A percentile compares a stretch with the other conserved stretches of the same genome.
These are phyloP conservation scores for Tuberolachnus salignus DNA, from an alignment of 2,888 invertebrate species.

Conservation along the genomic window DNA sequence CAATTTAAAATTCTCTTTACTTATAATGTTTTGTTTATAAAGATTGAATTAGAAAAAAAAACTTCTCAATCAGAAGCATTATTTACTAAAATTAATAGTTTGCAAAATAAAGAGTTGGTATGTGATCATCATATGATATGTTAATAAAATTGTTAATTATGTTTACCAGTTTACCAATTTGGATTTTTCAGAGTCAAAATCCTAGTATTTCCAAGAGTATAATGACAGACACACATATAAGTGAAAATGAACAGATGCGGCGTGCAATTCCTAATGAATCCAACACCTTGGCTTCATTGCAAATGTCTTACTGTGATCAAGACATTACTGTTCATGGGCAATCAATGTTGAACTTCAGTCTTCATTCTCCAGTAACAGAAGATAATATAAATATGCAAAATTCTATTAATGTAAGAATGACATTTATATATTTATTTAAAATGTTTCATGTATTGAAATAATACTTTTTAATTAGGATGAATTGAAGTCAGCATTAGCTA, in stretches of 20 bases:
- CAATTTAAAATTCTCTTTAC: neutral
- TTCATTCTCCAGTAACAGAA: constrained; percentile 22
- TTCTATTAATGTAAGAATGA: constrained; percentile 30
- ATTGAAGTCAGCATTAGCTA: constrained; percentile 31
- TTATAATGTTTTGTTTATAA: neutral
- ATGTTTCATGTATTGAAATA: neutral
- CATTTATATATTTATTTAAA: neutral
- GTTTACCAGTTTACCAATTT: too few species aligned
- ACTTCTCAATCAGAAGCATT: constrained; percentile 32
- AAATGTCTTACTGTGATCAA: constrained; percentile 42
- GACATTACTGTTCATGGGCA: constrained; percentile 35
- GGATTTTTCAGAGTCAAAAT: constrained; percentile 26
- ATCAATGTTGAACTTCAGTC: constrained; percentile 41
- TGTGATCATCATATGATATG: neutral
- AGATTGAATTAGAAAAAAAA: constrained; percentile 40
- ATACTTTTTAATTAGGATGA: constrained; percentile 34
- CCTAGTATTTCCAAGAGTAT: constrained; percentile 37
- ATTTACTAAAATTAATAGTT: constrained; percentile 5
- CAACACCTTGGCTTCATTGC: constrained; percentile 36
- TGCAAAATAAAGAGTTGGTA: constrained; percentile 40
- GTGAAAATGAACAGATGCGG: constrained; percentile 51
- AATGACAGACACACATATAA: constrained; percentile 34
- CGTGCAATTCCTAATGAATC: constrained; percentile 41
- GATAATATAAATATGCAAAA: constrained; percentile 34
- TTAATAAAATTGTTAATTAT: neutral